A percentile compares a stretch with the other conserved stretches of the same genome.
Evolutionary conservation across 2,113 vertebrate species (phyloP).

Genomic region (Nansenia antarctica): DNA sequence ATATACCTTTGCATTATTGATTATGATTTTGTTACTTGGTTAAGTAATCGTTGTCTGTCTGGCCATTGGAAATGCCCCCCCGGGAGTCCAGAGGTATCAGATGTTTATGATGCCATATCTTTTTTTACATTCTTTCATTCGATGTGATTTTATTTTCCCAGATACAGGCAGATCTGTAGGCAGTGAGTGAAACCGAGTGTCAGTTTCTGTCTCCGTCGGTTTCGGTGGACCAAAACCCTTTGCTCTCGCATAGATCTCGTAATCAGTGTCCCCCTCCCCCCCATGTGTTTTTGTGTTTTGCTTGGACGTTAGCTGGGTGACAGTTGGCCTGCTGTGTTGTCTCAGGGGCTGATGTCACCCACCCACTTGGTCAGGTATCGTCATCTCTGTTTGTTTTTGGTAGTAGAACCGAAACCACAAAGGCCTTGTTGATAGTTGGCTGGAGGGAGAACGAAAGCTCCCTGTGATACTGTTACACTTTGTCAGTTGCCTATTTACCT

Average conservation of each 20-base stretch:
- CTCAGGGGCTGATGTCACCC: conserved; percentile 72
- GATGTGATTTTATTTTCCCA: no score
- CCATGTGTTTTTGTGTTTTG: conserved; percentile 2
- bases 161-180: no score
- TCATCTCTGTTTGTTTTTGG: conserved; percentile 69
- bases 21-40: conserved; percentile 33
- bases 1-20: conserved; percentile 61
- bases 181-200: no score
- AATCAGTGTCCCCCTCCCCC: neutral
- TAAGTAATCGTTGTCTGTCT: conserved; percentile 45
- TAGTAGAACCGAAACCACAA: conserved; percentile 64
- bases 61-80: conserved; percentile 37
- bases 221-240: neutral
- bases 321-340: conserved; percentile 58
- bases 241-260: neutral
- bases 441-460: conserved; percentile 28
- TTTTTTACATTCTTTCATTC: no score
- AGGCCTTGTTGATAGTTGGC: neutral
- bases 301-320: conserved; percentile 32
- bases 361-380: conserved; percentile 60
- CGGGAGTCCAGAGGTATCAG: no score
- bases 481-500: no score
- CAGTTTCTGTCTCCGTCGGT: no score
- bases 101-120: neutral
- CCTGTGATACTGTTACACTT: conserved; percentile 51